Base-by-base conservation (phyloP, 2,113 vertebrate species). In the Corythornis madagascariensis region DNA sequence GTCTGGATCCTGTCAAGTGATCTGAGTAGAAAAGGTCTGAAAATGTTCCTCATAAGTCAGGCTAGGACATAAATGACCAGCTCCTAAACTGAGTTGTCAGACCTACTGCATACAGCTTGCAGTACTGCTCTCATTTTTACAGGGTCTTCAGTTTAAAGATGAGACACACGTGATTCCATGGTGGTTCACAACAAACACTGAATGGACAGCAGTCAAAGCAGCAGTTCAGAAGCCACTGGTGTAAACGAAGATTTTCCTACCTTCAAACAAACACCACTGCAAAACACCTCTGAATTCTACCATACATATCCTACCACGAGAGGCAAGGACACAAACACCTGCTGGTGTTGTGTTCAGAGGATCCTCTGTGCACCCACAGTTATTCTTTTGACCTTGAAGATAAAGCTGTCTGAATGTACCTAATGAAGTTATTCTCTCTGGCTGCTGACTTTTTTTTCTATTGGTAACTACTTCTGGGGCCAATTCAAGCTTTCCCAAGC, bases 71-170 rank as follows among this genome's bases (percentile, higher is more conserved):
- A 70, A 85, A 90, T 71, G 76, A 77, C 42, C 75, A 85, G 64
- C 25, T 66, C 61, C 53, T 53, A 4, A 73, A 86, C 55, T 28
- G 64, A 28, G 10, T 33, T 35, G 55, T 6, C 84, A 81, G 55
- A 88, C 38, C 67, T 66, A 15, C 3, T 11, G 45, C 79, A 64
- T 9, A 4, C 0, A 5, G 59, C 78, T 92, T 29, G 83, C 60
- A 80, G 56, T 92, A 92, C 93, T 80, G 83, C 90, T 89, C 55
- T 57, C 19, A 8, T 81, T 91, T 78, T 72, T 24, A 88, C 53
- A 28, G 35, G 29, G 77, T 38, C 69, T 86, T 87, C 74, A 61
- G 3, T 52, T 50, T 72, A 61, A 55, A 66, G 33, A 83, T 48
- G 50, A 85, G 28, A 59, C 66, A 63, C 2, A 21, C 6, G 24